phyloP scores from a whole-genome alignment of 2,888 invertebrate genomes.

The Eupithecia subumbrata region DNA sequence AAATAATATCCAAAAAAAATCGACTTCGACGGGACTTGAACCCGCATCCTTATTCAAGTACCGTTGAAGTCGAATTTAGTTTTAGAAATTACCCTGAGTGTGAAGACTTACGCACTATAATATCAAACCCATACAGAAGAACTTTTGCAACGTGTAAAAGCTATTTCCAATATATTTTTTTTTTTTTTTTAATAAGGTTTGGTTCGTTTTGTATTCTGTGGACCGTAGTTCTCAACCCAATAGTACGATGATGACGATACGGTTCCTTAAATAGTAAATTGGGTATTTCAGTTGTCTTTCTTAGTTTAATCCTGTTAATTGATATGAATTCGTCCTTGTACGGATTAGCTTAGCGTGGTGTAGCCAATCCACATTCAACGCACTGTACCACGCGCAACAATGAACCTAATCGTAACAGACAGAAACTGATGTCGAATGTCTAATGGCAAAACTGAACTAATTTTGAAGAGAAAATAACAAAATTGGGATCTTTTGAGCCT shows the following conservation, averaged over 20 bases:
- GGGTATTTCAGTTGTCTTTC: slow-evolving; percentile 27
- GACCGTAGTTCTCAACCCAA: too few relatives aligned
- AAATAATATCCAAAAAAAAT: too few relatives aligned
- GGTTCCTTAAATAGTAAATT: slow-evolving; percentile 17
- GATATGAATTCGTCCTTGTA: slow-evolving; percentile 34
- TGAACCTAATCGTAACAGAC: not conserved
- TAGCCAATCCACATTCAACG: not conserved
- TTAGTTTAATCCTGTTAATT: slow-evolving; percentile 21
- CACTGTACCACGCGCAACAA: not conserved
- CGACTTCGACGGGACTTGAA: too few relatives aligned
- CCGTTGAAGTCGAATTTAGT: too few relatives aligned
- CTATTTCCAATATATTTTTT: too few relatives aligned
- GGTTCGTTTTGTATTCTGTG: too few relatives aligned
- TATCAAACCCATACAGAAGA: too few relatives aligned
- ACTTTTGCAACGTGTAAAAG: too few relatives aligned
- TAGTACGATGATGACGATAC: not conserved
- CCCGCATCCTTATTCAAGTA: too few relatives aligned
- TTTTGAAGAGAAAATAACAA: not conserved
- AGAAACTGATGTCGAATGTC: not conserved
- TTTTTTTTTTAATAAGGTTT: too few relatives aligned
- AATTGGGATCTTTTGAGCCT: not conserved
- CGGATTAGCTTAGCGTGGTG: slow-evolving; percentile 16
- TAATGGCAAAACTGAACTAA: not conserved
- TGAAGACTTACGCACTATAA: too few relatives aligned
- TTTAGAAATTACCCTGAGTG: too few relatives aligned